A percentile compares a stretch with the other conserved stretches of the same genome.
Evolutionary conservation across 2,797 vertebrate species (phyloP).

Genomic region (Hypotaenidia okinawae): DNA sequence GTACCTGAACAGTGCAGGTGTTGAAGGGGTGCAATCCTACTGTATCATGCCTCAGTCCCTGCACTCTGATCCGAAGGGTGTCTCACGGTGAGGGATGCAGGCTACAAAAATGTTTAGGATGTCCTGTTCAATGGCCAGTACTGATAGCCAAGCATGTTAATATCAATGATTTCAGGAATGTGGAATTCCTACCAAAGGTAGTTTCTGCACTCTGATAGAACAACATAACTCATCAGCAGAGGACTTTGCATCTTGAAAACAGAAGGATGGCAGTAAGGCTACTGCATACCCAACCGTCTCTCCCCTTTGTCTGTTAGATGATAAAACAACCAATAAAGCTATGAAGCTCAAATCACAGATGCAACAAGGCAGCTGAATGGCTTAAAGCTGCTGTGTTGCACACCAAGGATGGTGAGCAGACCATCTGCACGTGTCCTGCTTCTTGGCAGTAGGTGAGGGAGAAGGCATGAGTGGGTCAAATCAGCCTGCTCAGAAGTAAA

Average conservation of each 20-base stretch:
- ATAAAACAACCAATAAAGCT: not conserved
- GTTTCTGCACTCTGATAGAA: not conserved
- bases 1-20: not conserved
- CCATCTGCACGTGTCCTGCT: accelerated
- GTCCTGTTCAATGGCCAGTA: not conserved
- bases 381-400: not conserved
- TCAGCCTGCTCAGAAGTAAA: not conserved
- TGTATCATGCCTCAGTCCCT: accelerated
- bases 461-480: not conserved
- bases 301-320: not conserved
- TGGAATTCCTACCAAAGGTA: not conserved
- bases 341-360: not conserved
- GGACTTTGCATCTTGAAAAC: not conserved
- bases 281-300: not conserved
- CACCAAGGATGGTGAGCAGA: not conserved
- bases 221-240: not conserved
- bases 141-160: not conserved
- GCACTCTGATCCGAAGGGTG: accelerated
- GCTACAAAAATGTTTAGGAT: not conserved
- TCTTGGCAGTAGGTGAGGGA: not conserved
- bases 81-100: not conserved
- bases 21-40: not conserved
- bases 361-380: not conserved
- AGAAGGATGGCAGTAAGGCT: not conserved
- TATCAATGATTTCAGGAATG: accelerated